Evolutionary conservation across 2,888 invertebrate species (phyloP), one percentile per base, ranked within the genome.

Genomic region (Salticus scenicus): DNA sequence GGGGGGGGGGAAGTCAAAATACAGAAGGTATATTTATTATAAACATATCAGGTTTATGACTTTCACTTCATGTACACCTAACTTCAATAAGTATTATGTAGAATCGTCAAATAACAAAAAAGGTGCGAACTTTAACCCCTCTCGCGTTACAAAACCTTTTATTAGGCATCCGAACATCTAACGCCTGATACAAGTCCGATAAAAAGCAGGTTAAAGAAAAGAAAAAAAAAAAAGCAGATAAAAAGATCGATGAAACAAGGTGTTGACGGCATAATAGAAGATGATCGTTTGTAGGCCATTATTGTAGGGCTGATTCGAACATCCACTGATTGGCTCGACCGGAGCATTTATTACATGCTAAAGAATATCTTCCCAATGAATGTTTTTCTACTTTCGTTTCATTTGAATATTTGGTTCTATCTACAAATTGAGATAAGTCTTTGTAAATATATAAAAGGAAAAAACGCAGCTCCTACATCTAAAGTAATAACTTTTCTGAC

Each of bases 121-220:
- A 77, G 77, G 77, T 77, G 77, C 41, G 77, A 77, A 70, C 77
- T 77, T 76, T 77, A 42, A 42, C 69, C 77, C 63, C 24, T 20
- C 42, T 24, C 42, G 67, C 33, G 2, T 30, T 47, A 20, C 33
- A 37, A 17, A 77, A 47, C 77, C 77, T 31, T 69, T 77, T 57
- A 77, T 77, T 77, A 77, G n/a, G 67, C 20, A 67, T 1, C 24
- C 33, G 20, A 20, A 28, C 67, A 67, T 67, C 20, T 10, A 67
- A 67, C 24, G 33, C n/a, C 5, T 33, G 67, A 67, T 67, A 33
- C 67, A 66, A 66, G 8, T 33, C 33, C 37, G 67, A 67, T 67
- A 67, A 33, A 28, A 67, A 14, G 67, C 37, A 33, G 67, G 33
- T 66, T 28, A 24, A 28, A 66, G 24, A 30, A 66, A 17, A 31